A percentile compares a stretch with the other conserved stretches of the same genome.
phyloP scores from a whole-genome alignment of 92 coral and sea anemone genomes.

The Epizoanthus stellaris region DNA sequence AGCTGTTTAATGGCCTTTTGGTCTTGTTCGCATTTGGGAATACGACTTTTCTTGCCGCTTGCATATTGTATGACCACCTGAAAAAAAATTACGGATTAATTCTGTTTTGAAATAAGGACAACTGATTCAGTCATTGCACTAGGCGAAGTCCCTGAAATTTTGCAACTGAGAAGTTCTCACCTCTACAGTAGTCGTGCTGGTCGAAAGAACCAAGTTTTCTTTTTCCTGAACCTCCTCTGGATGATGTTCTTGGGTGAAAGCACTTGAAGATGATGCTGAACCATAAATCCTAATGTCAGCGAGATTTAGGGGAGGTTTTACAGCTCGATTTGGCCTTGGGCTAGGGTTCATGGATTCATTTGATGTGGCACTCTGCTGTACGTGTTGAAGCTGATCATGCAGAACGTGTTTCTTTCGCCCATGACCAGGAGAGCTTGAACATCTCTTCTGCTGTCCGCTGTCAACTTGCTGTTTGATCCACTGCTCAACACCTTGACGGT shows the following conservation, averaged over 20 bases:
- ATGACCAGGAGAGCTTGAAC: slow-evolving; percentile 7
- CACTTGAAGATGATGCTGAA: too few relatives aligned
- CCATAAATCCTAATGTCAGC: too few relatives aligned
- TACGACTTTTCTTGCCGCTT: background rate
- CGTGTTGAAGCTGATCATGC: too few relatives aligned
- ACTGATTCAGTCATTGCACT: too few relatives aligned
- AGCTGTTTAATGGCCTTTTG: slow-evolving; percentile 10
- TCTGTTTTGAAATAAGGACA: too few relatives aligned
- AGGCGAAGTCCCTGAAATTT: too few relatives aligned
- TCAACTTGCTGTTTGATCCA: background rate
- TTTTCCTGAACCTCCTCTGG: background rate
- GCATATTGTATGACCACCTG: slow-evolving; percentile 16
- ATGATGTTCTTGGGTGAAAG: background rate
- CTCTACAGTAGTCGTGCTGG: slow-evolving; percentile 14
- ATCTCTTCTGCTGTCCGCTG: slow-evolving; percentile 5
- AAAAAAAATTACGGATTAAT: too few relatives aligned
- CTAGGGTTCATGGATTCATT: background rate
- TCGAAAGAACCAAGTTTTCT: slow-evolving; percentile 5
- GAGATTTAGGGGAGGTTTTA: too few relatives aligned
- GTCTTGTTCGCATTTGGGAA: slow-evolving; percentile 21
- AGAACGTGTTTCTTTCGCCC: background rate
- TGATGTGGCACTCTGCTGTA: too few relatives aligned
- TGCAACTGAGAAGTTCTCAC: background rate
- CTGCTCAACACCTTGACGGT: background rate
- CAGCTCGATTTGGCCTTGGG: background rate